Conservation (phyloP, 2,888 invertebrate species). For the Eremobia ochroleuca region DNA sequence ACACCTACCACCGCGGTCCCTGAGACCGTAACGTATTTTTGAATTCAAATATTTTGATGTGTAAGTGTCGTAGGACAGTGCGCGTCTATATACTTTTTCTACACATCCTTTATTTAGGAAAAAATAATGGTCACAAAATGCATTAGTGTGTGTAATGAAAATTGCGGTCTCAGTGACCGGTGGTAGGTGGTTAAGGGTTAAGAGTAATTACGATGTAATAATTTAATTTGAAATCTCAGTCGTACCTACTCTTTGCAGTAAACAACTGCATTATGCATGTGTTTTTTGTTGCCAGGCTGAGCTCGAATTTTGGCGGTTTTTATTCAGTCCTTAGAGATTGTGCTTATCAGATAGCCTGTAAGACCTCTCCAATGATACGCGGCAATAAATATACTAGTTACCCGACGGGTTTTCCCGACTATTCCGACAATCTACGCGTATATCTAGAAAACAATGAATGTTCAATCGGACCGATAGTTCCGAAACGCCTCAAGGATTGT, state of each 20-base stretch:
- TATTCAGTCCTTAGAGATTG: not conserved
- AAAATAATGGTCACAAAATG: too few relatives aligned
- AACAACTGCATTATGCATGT: constrained; percentile 1
- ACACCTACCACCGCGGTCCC: too few relatives aligned
- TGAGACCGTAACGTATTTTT: too few relatives aligned
- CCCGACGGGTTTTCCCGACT: not conserved
- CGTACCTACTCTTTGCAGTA: not conserved
- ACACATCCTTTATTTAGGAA: too few relatives aligned
- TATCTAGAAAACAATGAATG: not conserved
- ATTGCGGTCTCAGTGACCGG: too few relatives aligned
- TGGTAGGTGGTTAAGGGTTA: too few relatives aligned
- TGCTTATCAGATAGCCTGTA: not conserved
- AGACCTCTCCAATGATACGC: not conserved
- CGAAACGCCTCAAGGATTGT: not conserved
- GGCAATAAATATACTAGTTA: not conserved
- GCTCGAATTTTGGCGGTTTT: not conserved
- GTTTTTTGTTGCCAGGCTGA: not conserved
- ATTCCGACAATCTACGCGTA: not conserved
- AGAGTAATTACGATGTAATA: constrained; percentile 8
- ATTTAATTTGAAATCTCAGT: constrained; percentile 19
- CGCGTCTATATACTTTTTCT: too few relatives aligned
- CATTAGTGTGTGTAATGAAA: too few relatives aligned
- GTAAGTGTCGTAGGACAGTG: too few relatives aligned
- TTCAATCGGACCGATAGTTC: not conserved
- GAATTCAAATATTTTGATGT: too few relatives aligned